Conservation (phyloP, 1,140 invertebrate species). For the Leptonema lineaticorne region DNA sequence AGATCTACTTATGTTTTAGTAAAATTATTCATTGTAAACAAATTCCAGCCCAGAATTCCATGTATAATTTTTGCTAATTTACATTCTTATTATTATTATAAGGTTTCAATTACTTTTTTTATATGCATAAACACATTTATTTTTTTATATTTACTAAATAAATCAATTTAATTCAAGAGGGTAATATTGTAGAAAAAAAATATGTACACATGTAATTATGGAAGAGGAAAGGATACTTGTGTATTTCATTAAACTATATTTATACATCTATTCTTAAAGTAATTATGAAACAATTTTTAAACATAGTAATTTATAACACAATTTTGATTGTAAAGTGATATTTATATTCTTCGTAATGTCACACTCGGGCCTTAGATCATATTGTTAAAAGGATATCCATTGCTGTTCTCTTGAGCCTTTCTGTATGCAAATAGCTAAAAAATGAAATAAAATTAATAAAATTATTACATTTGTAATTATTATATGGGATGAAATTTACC, state of each 20-base stretch:
- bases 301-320: no score
- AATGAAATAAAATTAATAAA: constrained; percentile 24
- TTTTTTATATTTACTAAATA: no score
- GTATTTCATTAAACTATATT: background rate
- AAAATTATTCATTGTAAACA: constrained; percentile 25
- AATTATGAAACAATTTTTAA: background rate
- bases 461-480: constrained; percentile 4
- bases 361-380: constrained; percentile 29
- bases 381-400: constrained; percentile 30
- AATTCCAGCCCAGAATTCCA: constrained; percentile 28
- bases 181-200: background rate
- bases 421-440: constrained; percentile 37
- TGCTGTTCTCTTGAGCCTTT: constrained; percentile 27
- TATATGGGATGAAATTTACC: constrained; percentile 43
- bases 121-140: no score
- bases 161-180: background rate
- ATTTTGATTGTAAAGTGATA: constrained; percentile 12
- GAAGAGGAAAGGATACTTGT: background rate
- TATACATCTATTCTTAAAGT: background rate
- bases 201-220: background rate
- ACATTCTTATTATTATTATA: no score
- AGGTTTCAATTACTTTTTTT: background rate
- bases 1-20: background rate
- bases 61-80: constrained; percentile 20
- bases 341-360: constrained; percentile 8